Percentiles rank a stretch among this genome's conserved stretches.
Evolutionary conservation across 1,140 invertebrate species (phyloP).

Genomic region (Rhagoletis pomonella): DNA sequence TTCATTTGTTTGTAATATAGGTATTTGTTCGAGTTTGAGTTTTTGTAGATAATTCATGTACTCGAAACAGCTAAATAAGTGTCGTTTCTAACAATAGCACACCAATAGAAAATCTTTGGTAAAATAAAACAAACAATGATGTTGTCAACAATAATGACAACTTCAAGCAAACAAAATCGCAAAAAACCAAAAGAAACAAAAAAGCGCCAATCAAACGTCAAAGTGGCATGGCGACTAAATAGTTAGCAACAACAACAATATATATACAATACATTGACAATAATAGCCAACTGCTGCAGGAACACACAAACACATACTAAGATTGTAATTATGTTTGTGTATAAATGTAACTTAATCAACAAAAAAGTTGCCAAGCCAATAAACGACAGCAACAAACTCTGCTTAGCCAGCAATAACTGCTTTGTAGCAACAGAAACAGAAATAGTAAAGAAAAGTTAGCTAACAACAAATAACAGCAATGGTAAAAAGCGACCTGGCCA

Average conservation of each 20-base stretch:
- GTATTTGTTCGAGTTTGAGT: too few relatives aligned
- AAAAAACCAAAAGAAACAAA: neutral
- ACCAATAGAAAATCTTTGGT: neutral
- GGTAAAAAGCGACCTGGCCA: constrained; percentile 23
- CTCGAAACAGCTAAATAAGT: too few relatives aligned
- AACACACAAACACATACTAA: neutral
- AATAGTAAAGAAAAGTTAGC: neutral
- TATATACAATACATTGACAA: neutral
- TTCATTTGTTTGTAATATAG: too few relatives aligned
- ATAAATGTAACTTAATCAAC: neutral
- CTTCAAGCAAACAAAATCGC: neutral
- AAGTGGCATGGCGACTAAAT: neutral
- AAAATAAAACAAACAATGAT: neutral
- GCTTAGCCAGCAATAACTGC: neutral
- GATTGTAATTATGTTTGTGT: neutral
- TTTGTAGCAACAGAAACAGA: neutral
- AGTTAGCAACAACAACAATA: neutral
- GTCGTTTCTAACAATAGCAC: too few relatives aligned
- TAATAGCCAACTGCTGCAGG: neutral
- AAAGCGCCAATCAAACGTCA: neutral
- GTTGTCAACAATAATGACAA: neutral
- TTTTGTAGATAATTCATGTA: too few relatives aligned
- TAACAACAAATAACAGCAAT: neutral
- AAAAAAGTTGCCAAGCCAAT: constrained; percentile 39
- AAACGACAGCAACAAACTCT: neutral